A percentile compares a stretch with the other conserved stretches of the same genome.
These are phyloP conservation scores for Trachelus tabidus DNA, from an alignment of 2,888 invertebrate species.

Conservation along the genomic window DNA sequence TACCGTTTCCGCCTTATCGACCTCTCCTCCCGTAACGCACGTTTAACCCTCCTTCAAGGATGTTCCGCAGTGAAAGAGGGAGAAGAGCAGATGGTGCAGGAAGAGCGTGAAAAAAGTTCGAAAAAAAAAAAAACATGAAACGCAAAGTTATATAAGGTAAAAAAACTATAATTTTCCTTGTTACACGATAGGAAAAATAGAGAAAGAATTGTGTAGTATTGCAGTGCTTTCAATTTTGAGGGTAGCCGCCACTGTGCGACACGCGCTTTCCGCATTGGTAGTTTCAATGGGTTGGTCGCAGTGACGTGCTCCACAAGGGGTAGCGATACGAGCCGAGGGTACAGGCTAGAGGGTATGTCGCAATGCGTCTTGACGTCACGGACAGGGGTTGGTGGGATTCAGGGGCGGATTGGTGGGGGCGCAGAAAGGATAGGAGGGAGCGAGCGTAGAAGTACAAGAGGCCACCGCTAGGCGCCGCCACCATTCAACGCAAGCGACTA, in stretches of 20 bases:
- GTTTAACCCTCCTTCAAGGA: background rate
- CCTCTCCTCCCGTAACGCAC: background rate
- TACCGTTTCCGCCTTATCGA: background rate
- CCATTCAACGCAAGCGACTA: conserved; percentile 30
- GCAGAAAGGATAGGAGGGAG: conserved; percentile 18
- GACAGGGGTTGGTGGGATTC: conserved; percentile 54
- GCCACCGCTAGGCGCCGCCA: conserved; percentile 42
- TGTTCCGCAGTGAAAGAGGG: background rate
- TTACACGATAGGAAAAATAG: background rate
- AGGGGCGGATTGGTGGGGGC: conserved; percentile 32
- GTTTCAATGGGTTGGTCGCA: conserved; percentile 8
- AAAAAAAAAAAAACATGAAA: background rate
- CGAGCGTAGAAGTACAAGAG: conserved; percentile 31
- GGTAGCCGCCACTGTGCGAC: background rate
- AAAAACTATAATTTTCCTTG: background rate
- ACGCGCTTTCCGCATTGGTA: conserved; percentile 3
- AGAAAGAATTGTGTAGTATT: background rate
- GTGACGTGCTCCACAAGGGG: conserved; percentile 14
- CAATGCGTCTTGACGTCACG: conserved; percentile 64
- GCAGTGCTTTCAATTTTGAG: background rate
- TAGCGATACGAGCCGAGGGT: background rate
- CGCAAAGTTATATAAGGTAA: background rate
- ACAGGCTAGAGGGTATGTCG: conserved; percentile 54
- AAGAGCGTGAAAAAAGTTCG: background rate
- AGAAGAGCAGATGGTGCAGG: background rate